Evolutionary conservation across 2,113 vertebrate species (phyloP).

Genomic region (Pseudopodoces humilis): DNA sequence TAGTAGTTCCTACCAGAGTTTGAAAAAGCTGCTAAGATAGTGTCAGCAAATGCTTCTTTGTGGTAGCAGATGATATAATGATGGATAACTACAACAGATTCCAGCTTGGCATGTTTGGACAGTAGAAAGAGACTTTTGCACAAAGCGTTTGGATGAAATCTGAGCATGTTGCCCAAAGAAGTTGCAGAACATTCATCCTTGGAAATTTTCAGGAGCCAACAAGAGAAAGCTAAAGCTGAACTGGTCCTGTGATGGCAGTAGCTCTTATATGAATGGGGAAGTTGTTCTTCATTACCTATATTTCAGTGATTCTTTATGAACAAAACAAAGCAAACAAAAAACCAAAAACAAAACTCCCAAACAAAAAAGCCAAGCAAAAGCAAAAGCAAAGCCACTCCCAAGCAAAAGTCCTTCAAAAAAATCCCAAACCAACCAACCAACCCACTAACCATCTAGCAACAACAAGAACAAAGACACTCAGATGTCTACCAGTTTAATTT

Average conservation of each 20-base stretch:
- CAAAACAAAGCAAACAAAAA: not conserved
- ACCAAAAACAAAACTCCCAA: not conserved
- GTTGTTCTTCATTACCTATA: not conserved
- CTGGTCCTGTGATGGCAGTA: not conserved
- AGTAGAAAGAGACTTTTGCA: not conserved
- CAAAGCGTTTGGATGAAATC: not conserved
- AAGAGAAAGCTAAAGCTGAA: not conserved
- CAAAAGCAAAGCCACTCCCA: too few species aligned
- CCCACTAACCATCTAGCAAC: not conserved
- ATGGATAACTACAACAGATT: not conserved
- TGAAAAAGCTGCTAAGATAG: not conserved
- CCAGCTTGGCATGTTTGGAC: not conserved
- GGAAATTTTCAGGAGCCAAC: not conserved
- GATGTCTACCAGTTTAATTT: fast-evolving
- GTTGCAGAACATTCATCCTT: not conserved
- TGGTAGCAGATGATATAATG: not conserved
- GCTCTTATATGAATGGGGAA: not conserved
- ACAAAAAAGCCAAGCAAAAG: too few species aligned
- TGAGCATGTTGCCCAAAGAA: not conserved
- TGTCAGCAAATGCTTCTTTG: not conserved
- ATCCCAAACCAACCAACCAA: not conserved
- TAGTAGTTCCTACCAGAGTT: not conserved
- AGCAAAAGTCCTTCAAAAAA: not conserved
- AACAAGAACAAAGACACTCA: not conserved
- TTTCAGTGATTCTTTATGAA: not conserved